These are phyloP conservation scores for Aphrophora alni DNA, from an alignment of 2,888 invertebrate genomes.

Conservation along the genomic window DNA sequence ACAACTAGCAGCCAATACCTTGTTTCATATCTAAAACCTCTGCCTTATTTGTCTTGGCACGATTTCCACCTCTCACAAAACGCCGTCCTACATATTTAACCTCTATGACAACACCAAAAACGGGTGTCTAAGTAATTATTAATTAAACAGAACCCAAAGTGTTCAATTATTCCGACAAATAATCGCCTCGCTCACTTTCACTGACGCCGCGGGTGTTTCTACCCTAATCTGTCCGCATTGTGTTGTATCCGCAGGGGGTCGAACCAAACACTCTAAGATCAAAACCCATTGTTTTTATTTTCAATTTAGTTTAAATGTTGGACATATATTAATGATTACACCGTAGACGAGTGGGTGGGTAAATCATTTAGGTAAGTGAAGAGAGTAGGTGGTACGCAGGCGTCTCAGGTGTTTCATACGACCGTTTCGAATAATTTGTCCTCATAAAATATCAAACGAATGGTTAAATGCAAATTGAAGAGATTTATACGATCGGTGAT, in stretches of 20 bases:
- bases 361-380: constrained; percentile 17
- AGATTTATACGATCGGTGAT: background rate
- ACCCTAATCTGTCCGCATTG: constrained; percentile 35
- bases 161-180: background rate
- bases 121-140: constrained; percentile 31
- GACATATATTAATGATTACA: constrained; percentile 34
- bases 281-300: constrained; percentile 36
- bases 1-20: too few species aligned
- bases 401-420: background rate
- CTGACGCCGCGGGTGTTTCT: constrained; percentile 33
- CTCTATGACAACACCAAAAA: background rate
- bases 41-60: background rate
- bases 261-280: constrained; percentile 16
- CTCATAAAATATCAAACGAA: background rate
- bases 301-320: constrained; percentile 37
- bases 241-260: constrained; percentile 9
- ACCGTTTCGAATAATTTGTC: background rate
- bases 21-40: background rate
- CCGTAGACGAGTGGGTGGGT: background rate
- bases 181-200: constrained; percentile 9
- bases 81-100: background rate
- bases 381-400: constrained; percentile 22
- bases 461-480: background rate
- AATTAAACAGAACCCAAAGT: constrained; percentile 27
- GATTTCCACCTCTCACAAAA: background rate